These are phyloP conservation scores for Hylaeus volcanicus DNA, from an alignment of 1,140 invertebrate species.

Conservation along the genomic window DNA sequence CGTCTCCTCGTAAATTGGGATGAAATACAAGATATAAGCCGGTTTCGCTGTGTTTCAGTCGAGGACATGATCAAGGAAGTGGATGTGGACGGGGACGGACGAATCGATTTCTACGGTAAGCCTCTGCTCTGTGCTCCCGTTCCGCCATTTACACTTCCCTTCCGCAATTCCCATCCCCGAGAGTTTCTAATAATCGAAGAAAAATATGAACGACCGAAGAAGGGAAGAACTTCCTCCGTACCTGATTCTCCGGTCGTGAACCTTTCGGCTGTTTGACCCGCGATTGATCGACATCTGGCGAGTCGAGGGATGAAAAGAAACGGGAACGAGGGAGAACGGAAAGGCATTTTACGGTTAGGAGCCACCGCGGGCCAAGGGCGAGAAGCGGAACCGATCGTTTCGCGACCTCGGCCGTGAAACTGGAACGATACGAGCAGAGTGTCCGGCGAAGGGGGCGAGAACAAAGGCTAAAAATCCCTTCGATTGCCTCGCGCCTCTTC, in stretches of 20 bases:
- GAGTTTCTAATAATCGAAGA: slow-evolving; percentile 19
- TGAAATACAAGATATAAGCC: slow-evolving; percentile 9
- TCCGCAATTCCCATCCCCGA: neutral
- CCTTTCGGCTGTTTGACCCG: neutral
- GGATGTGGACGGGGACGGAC: slow-evolving; percentile 92
- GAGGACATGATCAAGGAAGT: slow-evolving; percentile 97
- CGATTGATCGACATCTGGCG: no score
- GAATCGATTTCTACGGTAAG: slow-evolving; percentile 93
- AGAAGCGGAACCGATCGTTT: neutral
- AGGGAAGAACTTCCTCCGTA: neutral
- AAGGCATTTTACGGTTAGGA: no score
- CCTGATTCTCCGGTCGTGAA: neutral
- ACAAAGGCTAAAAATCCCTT: no score
- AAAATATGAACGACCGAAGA: neutral
- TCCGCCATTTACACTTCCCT: neutral
- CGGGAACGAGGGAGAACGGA: no score
- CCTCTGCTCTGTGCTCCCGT: slow-evolving; percentile 33
- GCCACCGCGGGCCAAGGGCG: no score
- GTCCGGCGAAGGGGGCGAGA: no score
- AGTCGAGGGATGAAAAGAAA: no score
- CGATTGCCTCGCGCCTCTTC: no score
- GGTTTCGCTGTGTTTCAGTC: slow-evolving; percentile 83
- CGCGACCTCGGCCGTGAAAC: neutral
- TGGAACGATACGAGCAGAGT: no score
- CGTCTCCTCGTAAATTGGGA: no score